Base-by-base conservation (phyloP, 2,113 vertebrate genomes). In the Triplophysa tibetana region DNA sequence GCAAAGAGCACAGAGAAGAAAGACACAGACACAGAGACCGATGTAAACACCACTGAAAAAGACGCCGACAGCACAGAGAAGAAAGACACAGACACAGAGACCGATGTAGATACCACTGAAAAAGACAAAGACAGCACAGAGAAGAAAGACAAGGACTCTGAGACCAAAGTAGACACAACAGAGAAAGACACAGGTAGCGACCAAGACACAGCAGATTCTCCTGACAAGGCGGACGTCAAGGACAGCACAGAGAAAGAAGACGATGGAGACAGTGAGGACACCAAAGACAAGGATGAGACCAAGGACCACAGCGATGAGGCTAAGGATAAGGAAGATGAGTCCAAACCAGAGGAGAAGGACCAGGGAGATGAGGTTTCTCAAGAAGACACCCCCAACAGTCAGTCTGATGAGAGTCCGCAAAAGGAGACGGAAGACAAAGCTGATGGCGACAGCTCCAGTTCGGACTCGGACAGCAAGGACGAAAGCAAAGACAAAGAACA, bases 401-500 rank as follows among this genome's bases (percentile, higher is more conserved):
- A 75, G 64, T 78, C 76, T 56, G 65, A 79, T 3, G 65, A 83
- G 41, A 74, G 69, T n/a, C 16, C 17, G 0, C 41, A 4, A 8
- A 26, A 67, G 4, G 13, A 43, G 8, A 75, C 38, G 7, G 63
- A 67, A 50, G 41, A 48, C 72, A 81, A 70, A 24, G 66, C 81
- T 52, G 75, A 73, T 12, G 8, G 43, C 38, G 60, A 29, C 9
- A 74, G 33, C 1, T 61, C 41, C 38, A 80, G 65, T 16, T 78
- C 67, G 2, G 66, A 66, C 48, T 68, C 33, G 7, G 66, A 75
- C 29, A 80, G 66, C 21, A 65, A 62, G 41, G 76, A 76, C 26
- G 77, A 79, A 13, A 78, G 80, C n/a, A 73, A 77, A 19, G 70
- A 80, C n/a, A 79, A 65, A 68, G 78, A 79, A 6, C 70, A 80